Conservation (phyloP, 2,113 vertebrate genomes). For the Smithornis capensis region DNA sequence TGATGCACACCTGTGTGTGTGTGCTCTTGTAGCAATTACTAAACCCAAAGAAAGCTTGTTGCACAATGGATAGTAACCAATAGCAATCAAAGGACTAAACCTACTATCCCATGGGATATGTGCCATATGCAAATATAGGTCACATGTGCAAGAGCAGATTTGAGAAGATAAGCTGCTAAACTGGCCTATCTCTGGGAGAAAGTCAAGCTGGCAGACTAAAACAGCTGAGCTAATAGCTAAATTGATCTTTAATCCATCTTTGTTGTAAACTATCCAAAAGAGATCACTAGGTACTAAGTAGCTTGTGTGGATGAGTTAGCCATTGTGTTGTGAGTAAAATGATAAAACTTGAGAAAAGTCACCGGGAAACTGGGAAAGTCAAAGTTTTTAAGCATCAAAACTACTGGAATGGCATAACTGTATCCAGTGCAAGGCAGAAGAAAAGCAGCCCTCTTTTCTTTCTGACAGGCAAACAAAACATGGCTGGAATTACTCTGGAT, state of each 20-base stretch:
- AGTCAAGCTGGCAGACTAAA: background rate
- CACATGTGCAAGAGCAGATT: background rate
- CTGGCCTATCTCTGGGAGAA: background rate
- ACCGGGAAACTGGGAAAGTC: background rate
- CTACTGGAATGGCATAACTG: background rate
- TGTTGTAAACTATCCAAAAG: background rate
- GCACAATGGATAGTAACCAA: background rate
- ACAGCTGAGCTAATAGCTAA: background rate
- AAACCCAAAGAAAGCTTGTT: fast-evolving
- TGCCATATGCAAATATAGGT: background rate
- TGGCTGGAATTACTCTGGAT: background rate
- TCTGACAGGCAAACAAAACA: background rate
- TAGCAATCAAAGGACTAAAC: background rate
- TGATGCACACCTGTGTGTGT: background rate
- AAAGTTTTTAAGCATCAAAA: background rate
- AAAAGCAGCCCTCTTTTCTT: background rate
- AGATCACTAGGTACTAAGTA: background rate
- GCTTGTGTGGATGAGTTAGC: background rate
- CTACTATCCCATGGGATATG: background rate
- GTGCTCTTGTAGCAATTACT: background rate
- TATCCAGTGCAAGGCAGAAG: background rate
- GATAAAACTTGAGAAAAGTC: background rate
- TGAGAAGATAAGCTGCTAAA: conserved; percentile 17
- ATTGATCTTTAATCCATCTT: conserved; percentile 18
- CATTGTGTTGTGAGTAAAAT: no score